These are phyloP conservation scores for Stegodyphus dumicola DNA, from an alignment of 1,140 invertebrate genomes.

Conservation along the genomic window DNA sequence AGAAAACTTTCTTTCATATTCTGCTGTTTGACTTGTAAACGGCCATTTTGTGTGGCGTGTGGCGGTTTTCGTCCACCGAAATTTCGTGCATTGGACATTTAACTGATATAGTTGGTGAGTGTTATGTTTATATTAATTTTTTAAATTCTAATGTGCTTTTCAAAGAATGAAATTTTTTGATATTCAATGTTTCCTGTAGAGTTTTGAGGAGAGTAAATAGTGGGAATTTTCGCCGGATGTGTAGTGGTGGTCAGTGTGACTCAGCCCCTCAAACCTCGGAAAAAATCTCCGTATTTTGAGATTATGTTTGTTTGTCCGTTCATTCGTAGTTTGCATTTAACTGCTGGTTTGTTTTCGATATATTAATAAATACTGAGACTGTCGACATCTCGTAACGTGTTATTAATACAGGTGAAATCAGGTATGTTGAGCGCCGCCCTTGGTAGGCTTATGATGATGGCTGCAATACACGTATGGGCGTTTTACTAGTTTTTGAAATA, in stretches of 20 bases:
- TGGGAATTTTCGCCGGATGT: constrained; percentile 39
- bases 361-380: too few relatives aligned
- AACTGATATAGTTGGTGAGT: constrained; percentile 1
- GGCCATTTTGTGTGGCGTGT: constrained; percentile 60
- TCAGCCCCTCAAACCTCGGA: constrained; percentile 15
- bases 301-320: too few relatives aligned
- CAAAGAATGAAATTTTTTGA: too few relatives aligned
- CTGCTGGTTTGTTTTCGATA: too few relatives aligned
- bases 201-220: too few relatives aligned
- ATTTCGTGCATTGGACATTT: not conserved
- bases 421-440: constrained; percentile 12
- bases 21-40: constrained; percentile 36
- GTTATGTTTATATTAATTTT: not conserved
- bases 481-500: not conserved
- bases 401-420: constrained; percentile 2
- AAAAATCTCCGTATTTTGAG: too few relatives aligned
- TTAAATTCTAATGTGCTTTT: not conserved
- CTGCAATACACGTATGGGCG: not conserved
- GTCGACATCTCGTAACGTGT: not conserved
- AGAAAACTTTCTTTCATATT: constrained; percentile 47
- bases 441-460: constrained; percentile 3
- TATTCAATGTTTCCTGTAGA: too few relatives aligned
- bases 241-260: constrained; percentile 15
- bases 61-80: constrained; percentile 55
- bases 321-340: too few relatives aligned